Evolutionary conservation across 2,888 invertebrate species (phyloP), one percentile per base, ranked within the genome.

Genomic region (Cordilura impudica): DNA sequence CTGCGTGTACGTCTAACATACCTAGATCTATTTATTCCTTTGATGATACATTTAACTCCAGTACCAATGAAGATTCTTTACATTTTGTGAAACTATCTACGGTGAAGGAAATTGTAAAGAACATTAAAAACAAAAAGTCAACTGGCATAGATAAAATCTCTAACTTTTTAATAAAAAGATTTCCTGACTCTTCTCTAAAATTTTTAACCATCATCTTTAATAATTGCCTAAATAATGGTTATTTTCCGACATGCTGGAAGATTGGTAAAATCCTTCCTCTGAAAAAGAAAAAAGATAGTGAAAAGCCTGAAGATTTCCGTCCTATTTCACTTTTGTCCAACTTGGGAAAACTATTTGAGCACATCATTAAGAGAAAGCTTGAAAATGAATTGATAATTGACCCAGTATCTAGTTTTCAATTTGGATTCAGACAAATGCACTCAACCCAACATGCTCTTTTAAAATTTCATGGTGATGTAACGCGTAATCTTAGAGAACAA

Each of bases 191-290:
- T 2, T 47, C 58, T 10, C 12, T 49, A 0, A 47, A 4, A 4
- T 29, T 70, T 10, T n/a, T 70, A 21, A 26, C 60, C 16, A 18
- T 47, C 7, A 18, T 70, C 18, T 70, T 70, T 16, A 70, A 58
- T 35, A 70, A 70, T 6, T 70, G 60, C 19, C 10, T 70, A 10
- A 65, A 65, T 14, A 65, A 65, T 35, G 47, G 51, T 4, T 65
- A 65, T 10, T 65, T 65, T 14, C 58, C 49, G n/a, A n/a, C n/a
- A n/a, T n/a, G n/a, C n/a, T n/a, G n/a, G n/a, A n/a, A n/a, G n/a
- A n/a, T n/a, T n/a, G n/a, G n/a, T n/a, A n/a, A n/a, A n/a, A n/a
- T n/a, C n/a, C n/a, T n/a, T n/a, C n/a, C n/a, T n/a, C n/a, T n/a
- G n/a, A n/a, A n/a, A n/a, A n/a, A n/a, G n/a, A n/a, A n/a, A n/a